Base-by-base conservation (phyloP, 2,797 vertebrate species). In the Hirundo rustica region DNA sequence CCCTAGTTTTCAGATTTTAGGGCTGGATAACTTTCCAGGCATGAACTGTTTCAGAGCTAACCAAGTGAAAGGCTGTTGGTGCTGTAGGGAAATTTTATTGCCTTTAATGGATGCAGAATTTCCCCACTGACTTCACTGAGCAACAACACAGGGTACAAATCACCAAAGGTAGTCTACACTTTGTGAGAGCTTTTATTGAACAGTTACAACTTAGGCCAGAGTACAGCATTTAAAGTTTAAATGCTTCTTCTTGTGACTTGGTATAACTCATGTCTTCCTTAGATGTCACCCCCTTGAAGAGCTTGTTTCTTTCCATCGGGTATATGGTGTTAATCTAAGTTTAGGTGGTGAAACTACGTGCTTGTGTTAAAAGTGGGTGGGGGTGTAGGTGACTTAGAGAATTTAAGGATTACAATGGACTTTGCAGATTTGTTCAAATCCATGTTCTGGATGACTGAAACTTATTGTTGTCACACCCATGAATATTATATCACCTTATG, bases 391-490 rank as follows among this genome's bases (percentile, higher is more conserved):
- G 27, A 29, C 48, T 70, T 45, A 60, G 47, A 75, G 50, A 55
- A 80, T 51, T 75, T 65, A 30, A 38, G 10, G 18, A 75, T 16
- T 45, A 30, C 1, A 16, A 40, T 68, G 38, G n/a, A 42, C 48
- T 90, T 84, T 83, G 53, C 62, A 83, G 76, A 55, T 85, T 18
- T 74, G 58, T 65, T 81, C 36, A 85, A 84, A 83, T 85, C 32
- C n/a, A 17, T 58, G 27, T 75, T 81, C 44, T 81, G 50, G 14
- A 53, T 77, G 38, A 57, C 20, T 78, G 72, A 65, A 92, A 75
- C 15, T 72, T 70, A 17, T 19, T 93, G 53, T 70, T 75, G 70
- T 76, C 80, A 61, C 61, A 58, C 27, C 22, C 70, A 68, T 62
- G 54, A 84, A 75, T 11, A 38, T 78, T 61, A 58, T 53, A 77